Evolutionary conservation across 2,797 vertebrate species (phyloP).

Genomic region (Florisuga fusca): DNA sequence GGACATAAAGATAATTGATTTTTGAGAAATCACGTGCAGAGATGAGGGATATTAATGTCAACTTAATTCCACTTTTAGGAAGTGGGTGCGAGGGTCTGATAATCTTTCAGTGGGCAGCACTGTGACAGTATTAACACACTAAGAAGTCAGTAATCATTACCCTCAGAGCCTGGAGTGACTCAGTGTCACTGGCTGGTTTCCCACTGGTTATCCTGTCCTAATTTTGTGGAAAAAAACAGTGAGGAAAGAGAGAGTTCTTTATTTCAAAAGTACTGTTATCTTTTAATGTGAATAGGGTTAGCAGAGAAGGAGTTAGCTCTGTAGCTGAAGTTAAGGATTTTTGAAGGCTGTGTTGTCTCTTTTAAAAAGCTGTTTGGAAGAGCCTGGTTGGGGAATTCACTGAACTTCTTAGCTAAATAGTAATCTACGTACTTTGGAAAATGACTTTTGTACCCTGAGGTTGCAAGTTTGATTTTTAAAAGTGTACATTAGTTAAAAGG

Average conservation of each 20-base stretch:
- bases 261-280: neutral
- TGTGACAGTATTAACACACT: neutral
- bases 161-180: neutral
- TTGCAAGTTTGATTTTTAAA: neutral
- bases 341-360: neutral
- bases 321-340: neutral
- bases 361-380: neutral
- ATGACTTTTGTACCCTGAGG: conserved; percentile 19
- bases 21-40: neutral
- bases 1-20: neutral
- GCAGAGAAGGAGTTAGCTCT: neutral
- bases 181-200: neutral
- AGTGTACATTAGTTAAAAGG: neutral
- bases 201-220: neutral
- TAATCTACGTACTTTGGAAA: neutral
- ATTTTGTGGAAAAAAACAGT: neutral
- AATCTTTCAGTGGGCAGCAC: conserved; percentile 1
- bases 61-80: neutral
- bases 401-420: conserved; percentile 25
- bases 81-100: neutral
- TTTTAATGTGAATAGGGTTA: neutral
- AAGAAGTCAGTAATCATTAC: neutral
- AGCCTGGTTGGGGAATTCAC: neutral
- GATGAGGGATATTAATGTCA: neutral
- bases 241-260: neutral